Conservation (phyloP, 2,888 invertebrate genomes). For the Anoncus sp. region DNA sequence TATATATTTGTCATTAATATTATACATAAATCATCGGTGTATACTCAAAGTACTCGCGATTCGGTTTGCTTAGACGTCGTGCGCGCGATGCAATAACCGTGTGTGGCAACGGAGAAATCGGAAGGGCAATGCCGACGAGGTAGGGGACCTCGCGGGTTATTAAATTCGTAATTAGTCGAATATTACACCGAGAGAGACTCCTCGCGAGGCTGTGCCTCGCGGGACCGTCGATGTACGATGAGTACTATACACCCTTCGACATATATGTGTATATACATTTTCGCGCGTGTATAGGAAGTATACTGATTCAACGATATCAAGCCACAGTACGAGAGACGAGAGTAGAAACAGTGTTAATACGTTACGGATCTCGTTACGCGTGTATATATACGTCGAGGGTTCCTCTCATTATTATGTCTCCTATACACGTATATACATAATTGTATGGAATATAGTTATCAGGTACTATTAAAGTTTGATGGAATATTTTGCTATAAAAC, state of each 20-base stretch:
- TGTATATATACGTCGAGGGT: conserved; percentile 9
- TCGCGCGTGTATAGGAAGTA: conserved; percentile 52
- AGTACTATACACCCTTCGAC: conserved; percentile 7
- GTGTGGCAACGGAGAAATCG: conserved; percentile 68
- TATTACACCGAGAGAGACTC: conserved; percentile 77
- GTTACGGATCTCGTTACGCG: conserved; percentile 77
- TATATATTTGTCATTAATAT: neutral
- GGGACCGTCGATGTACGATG: conserved; percentile 37
- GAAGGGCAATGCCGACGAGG: conserved; percentile 11
- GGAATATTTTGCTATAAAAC: neutral
- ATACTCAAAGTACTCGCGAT: conserved; percentile 40
- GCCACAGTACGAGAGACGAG: conserved; percentile 4
- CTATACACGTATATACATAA: neutral
- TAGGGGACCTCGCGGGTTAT: conserved; percentile 74
- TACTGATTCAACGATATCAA: conserved; percentile 58
- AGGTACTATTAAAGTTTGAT: conserved; percentile 12
- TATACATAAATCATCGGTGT: neutral
- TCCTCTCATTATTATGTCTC: conserved; percentile 17
- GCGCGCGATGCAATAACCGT: conserved; percentile 73
- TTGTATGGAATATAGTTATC: conserved; percentile 18
- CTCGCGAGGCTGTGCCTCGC: conserved; percentile 63
- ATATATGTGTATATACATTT: conserved; percentile 31
- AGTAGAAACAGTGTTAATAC: conserved; percentile 72
- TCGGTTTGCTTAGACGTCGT: conserved; percentile 73
- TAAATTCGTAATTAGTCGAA: conserved; percentile 82